A percentile compares a stretch with the other conserved stretches of the same genome.
Conservation (phyloP, 2,113 vertebrate species). For the Perca flavescens region DNA sequence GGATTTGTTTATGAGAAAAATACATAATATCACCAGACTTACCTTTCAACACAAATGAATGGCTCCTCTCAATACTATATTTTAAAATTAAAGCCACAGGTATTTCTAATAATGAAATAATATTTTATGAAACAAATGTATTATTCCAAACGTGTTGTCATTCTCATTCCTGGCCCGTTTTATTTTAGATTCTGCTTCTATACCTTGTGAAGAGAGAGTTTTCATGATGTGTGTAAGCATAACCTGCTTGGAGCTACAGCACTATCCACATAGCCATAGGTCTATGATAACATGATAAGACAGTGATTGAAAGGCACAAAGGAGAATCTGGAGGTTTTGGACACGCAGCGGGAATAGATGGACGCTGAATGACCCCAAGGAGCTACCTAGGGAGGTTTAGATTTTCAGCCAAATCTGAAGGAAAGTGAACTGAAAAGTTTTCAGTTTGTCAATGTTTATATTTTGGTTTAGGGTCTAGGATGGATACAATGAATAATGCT, state of each 20-base stretch:
- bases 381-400: background rate
- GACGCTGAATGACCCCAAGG: conserved; percentile 8
- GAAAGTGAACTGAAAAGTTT: background rate
- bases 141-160: background rate
- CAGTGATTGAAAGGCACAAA: conserved; percentile 16
- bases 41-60: background rate
- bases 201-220: background rate
- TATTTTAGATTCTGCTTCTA: background rate
- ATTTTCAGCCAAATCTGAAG: background rate
- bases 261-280: background rate
- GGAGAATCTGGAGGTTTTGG: conserved; percentile 8
- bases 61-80: background rate
- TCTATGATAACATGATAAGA: conserved; percentile 36
- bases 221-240: background rate
- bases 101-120: background rate
- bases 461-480: background rate
- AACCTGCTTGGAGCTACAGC: background rate
- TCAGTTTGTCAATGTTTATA: background rate
- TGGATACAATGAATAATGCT: background rate
- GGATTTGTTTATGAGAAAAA: background rate
- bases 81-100: background rate
- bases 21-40: background rate
- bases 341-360: background rate
- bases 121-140: background rate
- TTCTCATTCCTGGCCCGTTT: background rate